Evolutionary conservation across 2,113 vertebrate species (phyloP).

Genomic region (Dasyurus viverrinus): DNA sequence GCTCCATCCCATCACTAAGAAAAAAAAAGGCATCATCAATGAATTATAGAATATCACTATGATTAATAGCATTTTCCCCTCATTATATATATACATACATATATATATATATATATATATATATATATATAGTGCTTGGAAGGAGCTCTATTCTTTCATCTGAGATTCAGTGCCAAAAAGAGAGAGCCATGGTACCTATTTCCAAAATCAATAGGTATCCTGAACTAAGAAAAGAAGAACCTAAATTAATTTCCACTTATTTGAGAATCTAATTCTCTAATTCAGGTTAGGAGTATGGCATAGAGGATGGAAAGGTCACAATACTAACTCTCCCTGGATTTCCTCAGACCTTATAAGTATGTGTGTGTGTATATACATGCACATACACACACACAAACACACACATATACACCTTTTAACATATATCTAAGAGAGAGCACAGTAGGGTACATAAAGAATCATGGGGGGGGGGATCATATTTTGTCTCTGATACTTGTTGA

Average conservation of each 20-base stretch:
- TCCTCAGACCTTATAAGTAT: not conserved
- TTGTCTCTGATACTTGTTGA: not conserved
- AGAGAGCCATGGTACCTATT: not conserved
- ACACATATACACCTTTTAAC: not conserved
- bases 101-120: too few species aligned
- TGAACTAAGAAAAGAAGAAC: not conserved
- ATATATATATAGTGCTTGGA: not conserved
- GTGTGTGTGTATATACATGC: rapidly evolving
- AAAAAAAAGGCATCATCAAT: not conserved
- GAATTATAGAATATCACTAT: not conserved
- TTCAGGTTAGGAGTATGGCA: not conserved
- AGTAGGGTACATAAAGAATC: not conserved
- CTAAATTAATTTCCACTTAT: not conserved
- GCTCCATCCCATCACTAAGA: not conserved
- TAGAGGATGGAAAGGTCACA: not conserved
- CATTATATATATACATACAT: too few species aligned
- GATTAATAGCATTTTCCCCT: not conserved
- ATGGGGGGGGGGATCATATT: not conserved
- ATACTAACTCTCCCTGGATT: not conserved
- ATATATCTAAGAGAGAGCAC: not conserved
- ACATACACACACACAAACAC: not conserved
- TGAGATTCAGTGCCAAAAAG: not conserved
- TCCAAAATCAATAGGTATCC: not conserved
- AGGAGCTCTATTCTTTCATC: not conserved
- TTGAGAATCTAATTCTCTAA: not conserved